Evolutionary conservation across 2,888 invertebrate species (phyloP).

Genomic region (Anoplius nigerrimus): DNA sequence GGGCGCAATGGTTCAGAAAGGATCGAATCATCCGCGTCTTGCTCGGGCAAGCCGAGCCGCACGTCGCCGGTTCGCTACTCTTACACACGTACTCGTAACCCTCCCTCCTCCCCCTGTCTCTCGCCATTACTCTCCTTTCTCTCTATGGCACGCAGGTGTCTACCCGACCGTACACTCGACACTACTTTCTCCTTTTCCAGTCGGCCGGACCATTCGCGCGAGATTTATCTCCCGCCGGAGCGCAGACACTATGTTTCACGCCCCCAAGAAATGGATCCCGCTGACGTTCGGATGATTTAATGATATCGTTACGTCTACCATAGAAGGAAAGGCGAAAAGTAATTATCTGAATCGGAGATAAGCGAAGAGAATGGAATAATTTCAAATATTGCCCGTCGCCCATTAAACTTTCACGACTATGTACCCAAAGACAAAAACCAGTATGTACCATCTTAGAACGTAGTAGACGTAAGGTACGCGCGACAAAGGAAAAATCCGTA

Average conservation of each 20-base stretch:
- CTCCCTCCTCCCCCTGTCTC: slow-evolving; percentile 32
- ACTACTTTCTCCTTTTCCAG: slow-evolving; percentile 42
- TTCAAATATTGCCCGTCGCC: too few species aligned
- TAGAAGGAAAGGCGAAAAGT: too few species aligned
- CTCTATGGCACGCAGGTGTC: slow-evolving; percentile 58
- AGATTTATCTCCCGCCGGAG: slow-evolving; percentile 41
- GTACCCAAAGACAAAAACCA: too few species aligned
- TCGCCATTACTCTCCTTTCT: slow-evolving; percentile 26
- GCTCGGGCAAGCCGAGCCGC: slow-evolving; percentile 53
- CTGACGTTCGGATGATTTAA: not conserved
- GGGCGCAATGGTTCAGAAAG: slow-evolving; percentile 68
- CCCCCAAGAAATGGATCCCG: not conserved
- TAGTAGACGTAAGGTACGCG: too few species aligned
- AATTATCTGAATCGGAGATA: too few species aligned
- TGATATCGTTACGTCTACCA: too few species aligned
- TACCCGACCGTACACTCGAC: slow-evolving; percentile 60
- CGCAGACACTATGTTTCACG: slow-evolving; percentile 15
- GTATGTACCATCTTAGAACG: too few species aligned
- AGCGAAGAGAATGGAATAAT: too few species aligned
- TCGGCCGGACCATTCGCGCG: slow-evolving; percentile 29
- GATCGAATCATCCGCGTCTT: slow-evolving; percentile 66
- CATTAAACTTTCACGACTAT: too few species aligned
- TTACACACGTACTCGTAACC: too few species aligned
- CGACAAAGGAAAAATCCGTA: too few species aligned
- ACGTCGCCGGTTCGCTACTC: slow-evolving; percentile 37